Percentiles rank a stretch among this genome's conserved stretches.
phyloP scores from a whole-genome alignment of 1,140 invertebrate genomes.

The Teleopsis dalmanni region DNA sequence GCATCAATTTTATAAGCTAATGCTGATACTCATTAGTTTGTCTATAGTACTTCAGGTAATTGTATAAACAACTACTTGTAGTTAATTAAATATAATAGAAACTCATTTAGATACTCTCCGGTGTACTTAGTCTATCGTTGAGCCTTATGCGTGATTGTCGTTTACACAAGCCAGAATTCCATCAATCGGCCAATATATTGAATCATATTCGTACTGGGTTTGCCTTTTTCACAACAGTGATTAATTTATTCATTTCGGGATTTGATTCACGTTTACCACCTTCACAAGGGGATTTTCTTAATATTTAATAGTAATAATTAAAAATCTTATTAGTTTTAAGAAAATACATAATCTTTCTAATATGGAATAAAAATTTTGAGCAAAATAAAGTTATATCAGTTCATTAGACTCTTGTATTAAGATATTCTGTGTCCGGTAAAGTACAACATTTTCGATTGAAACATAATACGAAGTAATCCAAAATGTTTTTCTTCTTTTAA shows the following conservation, averaged over 20 bases:
- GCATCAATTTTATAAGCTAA: slow-evolving; percentile 75
- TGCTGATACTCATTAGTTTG: slow-evolving; percentile 70
- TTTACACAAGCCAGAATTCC: slow-evolving; percentile 60
- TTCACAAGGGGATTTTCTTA: slow-evolving; percentile 18
- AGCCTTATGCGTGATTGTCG: slow-evolving; percentile 68
- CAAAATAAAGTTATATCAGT: background rate
- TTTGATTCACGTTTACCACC: slow-evolving; percentile 54
- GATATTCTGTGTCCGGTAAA: too few species aligned
- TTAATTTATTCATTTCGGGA: slow-evolving; percentile 71
- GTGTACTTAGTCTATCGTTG: slow-evolving; percentile 61
- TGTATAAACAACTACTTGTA: background rate
- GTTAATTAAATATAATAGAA: too few species aligned
- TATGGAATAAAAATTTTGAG: too few species aligned
- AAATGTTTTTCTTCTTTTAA: too few species aligned
- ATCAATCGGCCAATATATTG: slow-evolving; percentile 57
- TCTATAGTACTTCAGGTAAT: slow-evolving; percentile 83
- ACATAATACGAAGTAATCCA: too few species aligned
- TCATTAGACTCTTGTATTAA: background rate
- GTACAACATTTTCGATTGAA: too few species aligned
- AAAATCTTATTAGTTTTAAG: too few species aligned
- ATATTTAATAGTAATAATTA: too few species aligned
- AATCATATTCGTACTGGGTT: slow-evolving; percentile 64
- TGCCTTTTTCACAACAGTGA: slow-evolving; percentile 63
- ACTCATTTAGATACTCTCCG: slow-evolving; percentile 48
- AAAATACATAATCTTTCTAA: too few species aligned